Conservation (phyloP, 2,888 invertebrate species). For the Pterostichus madidus region DNA sequence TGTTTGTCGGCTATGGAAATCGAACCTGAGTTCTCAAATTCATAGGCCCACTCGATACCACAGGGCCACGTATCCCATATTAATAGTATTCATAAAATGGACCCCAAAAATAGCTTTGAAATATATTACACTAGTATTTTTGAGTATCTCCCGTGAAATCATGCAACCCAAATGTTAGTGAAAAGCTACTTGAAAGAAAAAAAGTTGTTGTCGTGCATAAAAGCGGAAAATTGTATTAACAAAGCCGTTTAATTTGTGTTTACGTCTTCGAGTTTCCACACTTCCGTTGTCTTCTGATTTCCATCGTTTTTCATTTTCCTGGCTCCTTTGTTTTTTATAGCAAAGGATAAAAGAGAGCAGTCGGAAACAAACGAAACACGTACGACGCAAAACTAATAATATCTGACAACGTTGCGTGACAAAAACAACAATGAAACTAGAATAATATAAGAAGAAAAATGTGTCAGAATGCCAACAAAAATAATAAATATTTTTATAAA, state of each 20-base stretch:
- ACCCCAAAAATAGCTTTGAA: too few relatives aligned
- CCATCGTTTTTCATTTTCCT: constrained; percentile 39
- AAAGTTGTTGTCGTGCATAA: not conserved
- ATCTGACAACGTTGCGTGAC: constrained; percentile 47
- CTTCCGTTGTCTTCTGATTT: constrained; percentile 35
- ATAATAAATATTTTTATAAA: constrained; percentile 21
- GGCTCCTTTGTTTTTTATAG: constrained; percentile 44
- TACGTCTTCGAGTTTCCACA: constrained; percentile 3
- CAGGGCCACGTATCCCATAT: too few relatives aligned
- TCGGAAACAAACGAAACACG: constrained; percentile 39
- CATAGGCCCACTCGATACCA: too few relatives aligned
- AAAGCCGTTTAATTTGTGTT: constrained; percentile 22
- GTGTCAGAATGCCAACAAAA: not conserved
- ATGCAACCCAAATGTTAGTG: too few relatives aligned
- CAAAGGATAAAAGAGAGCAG: constrained; percentile 21
- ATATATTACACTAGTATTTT: too few relatives aligned
- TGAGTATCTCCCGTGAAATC: too few relatives aligned
- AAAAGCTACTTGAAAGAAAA: too few relatives aligned
- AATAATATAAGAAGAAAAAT: constrained; percentile 34
- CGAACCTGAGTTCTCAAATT: too few relatives aligned
- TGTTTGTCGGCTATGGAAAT: too few relatives aligned
- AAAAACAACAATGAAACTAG: constrained; percentile 54
- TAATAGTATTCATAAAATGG: too few relatives aligned
- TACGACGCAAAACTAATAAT: constrained; percentile 52
- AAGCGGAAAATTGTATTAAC: not conserved